Base-by-base conservation (phyloP, 2,888 invertebrate genomes). In the Erebia aethiops region DNA sequence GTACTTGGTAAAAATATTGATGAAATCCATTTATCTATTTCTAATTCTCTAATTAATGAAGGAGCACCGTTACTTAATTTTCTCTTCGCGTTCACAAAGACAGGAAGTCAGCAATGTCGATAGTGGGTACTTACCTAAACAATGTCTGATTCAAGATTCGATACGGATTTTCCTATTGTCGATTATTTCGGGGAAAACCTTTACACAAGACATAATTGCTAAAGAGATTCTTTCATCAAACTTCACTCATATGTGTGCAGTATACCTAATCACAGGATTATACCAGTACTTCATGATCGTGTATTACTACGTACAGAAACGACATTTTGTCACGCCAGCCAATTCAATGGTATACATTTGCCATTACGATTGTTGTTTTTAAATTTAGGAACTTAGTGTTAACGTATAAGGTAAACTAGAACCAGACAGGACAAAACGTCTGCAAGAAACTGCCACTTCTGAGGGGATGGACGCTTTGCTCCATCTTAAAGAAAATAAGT, bases 91-190 rank as follows among this genome's bases (percentile, higher is more conserved):
- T 1, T 21, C 60, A 79, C 77, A 80, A 79, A 76, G 75, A 72
- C 77, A 77, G 80, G 80, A 81, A 80, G 73, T 72, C 76, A 75
- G 80, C 73, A 74, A 78, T 74, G 77, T 78, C 77, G 35, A 14
- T 74, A 77, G 77, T 75, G 73, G 49, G 54, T 67, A 46, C 46
- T 52, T 67, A 46, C 46, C 11, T 46, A 80, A 80, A 89, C 90
- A 91, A 91, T 89, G 81, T 81, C 71, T 78, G 78, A 91, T 92
- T 90, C 85, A 90, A 76, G 77, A 92, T 92, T 92, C 84, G 91
- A 82, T 80, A 89, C 91, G 90, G 88, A 46, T 89, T 91, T 86
- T 82, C 79, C 85, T 79, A 84, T 86, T 86, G 85, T 83, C 70
- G 26, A 62, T 41, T 71, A 57, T 67, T 67, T 73, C 46, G 35